phyloP scores from a whole-genome alignment of 2,797 vertebrate genomes.

The Mormyrops attenuatus region DNA sequence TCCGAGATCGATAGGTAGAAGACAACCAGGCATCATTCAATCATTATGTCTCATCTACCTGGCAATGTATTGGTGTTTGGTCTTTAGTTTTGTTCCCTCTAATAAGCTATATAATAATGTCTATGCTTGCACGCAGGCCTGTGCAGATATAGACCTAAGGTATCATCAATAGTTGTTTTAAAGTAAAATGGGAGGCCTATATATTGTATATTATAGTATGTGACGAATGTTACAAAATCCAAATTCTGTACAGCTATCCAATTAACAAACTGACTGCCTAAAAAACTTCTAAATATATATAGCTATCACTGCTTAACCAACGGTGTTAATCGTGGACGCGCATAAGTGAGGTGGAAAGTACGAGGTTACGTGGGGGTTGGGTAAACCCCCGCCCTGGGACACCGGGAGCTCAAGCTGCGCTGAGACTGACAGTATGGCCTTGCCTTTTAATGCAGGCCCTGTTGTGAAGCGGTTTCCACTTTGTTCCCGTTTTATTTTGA shows the following conservation, averaged over 20 bases:
- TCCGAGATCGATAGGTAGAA: neutral
- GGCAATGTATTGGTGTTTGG: neutral
- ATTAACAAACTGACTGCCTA: too few species aligned
- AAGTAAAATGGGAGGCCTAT: neutral
- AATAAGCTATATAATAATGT: neutral
- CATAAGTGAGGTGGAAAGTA: neutral
- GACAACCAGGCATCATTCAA: neutral
- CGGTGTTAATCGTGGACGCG: neutral
- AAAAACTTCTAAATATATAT: neutral
- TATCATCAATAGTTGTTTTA: neutral
- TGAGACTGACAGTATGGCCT: neutral
- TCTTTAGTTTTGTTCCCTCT: neutral
- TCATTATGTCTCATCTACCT: neutral
- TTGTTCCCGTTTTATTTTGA: neutral
- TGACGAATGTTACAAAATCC: neutral
- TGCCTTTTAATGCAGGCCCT: neutral
- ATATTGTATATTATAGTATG: neutral
- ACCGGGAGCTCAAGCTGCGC: neutral
- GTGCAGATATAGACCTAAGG: neutral
- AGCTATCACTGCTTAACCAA: neutral
- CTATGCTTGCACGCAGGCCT: neutral
- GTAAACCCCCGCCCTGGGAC: neutral
- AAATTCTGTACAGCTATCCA: neutral
- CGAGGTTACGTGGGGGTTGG: neutral
- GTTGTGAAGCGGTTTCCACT: neutral